Evolutionary conservation across 2,113 vertebrate genomes (phyloP).

Genomic region (Cyprinodon brontotheroides): DNA sequence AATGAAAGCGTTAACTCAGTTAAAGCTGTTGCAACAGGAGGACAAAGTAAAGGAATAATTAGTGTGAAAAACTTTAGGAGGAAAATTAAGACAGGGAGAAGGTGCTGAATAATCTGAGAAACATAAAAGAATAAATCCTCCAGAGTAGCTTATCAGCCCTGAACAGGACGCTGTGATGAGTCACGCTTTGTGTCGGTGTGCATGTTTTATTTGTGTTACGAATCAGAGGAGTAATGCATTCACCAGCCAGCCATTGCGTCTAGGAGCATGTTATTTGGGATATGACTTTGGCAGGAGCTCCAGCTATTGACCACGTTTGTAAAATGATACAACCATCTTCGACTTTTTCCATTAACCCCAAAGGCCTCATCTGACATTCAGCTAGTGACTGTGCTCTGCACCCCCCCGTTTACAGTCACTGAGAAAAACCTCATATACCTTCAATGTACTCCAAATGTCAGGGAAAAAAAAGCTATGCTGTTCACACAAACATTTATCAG

Average conservation of each 20-base stretch:
- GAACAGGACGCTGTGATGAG: conserved; percentile 46
- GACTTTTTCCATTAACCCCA: conserved; percentile 49
- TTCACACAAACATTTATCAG: conserved; percentile 17
- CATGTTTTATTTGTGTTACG: conserved; percentile 23
- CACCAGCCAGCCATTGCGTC: conserved; percentile 2
- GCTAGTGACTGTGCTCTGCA: conserved; percentile 20
- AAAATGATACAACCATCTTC: conserved; percentile 49
- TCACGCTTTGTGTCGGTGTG: conserved; percentile 21
- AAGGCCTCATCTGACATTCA: conserved; percentile 76
- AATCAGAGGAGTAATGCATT: conserved; percentile 8
- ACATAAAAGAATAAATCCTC: conserved; percentile 18
- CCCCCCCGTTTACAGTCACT: conserved; percentile 6
- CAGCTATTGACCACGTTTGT: conserved; percentile 59
- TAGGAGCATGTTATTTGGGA: conserved; percentile 41
- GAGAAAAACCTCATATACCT: conserved; percentile 16
- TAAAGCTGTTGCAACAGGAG: neutral
- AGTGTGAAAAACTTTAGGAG: conserved; percentile 4
- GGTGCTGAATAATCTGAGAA: conserved; percentile 27
- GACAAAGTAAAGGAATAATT: conserved; percentile 25
- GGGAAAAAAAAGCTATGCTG: conserved; percentile 39
- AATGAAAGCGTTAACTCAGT: neutral
- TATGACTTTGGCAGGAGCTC: conserved; percentile 44
- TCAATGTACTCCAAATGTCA: conserved; percentile 56
- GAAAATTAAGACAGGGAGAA: conserved; percentile 16
- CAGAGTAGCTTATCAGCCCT: conserved; percentile 40